Evolutionary conservation across 2,113 vertebrate species (phyloP), one percentile per base, ranked within the genome.

Genomic region (Antechinus flavipes): DNA sequence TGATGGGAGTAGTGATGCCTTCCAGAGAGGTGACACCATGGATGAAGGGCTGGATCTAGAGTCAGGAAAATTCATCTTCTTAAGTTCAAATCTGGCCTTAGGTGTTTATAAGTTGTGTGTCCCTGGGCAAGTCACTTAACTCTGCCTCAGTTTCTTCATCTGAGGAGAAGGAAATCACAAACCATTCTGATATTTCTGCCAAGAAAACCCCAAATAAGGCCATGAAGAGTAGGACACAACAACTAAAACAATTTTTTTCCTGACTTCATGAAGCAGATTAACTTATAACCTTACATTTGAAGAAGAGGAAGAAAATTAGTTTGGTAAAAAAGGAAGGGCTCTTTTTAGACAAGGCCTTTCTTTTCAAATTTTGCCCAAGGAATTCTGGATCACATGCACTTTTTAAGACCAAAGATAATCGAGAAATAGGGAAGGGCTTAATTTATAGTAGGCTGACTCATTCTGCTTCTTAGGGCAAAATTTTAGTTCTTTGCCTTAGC

Each of bases 281-380:
- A 42, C 7, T 84, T 84, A n/a, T 84, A 49, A 50, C 16, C 76
- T 93, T 42, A 24, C 24, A 22, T 92, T 92, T 56, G 47, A 90
- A 92, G 68, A 93, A 84, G 42, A 84, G 30, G 50, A 50, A 95
- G n/a, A 90, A 94, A 91, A 25, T 92, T 89, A 26, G 6, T 90
- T 91, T 91, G 68, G 49, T 7, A 58, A 11, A 84, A 35, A 94
- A 89, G 61, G 16, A 92, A 93, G 25, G 68, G 46, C 12, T 6
- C 91, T 47, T 47, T 96, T 56, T 92, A 30, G 23, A 49, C 46
- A 22, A 76, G 50, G 89, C 68, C 47, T 56, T 90, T 58, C 53
- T 94, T 76, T 96, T 56, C 53, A 89, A 94, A 95, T 90, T 93
- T 94, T 76, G 14, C 54, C 91, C 68, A 90, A 47, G 90, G 8